Evolutionary conservation across 2,113 vertebrate species (phyloP).

Genomic region (Poecile atricapillus): DNA sequence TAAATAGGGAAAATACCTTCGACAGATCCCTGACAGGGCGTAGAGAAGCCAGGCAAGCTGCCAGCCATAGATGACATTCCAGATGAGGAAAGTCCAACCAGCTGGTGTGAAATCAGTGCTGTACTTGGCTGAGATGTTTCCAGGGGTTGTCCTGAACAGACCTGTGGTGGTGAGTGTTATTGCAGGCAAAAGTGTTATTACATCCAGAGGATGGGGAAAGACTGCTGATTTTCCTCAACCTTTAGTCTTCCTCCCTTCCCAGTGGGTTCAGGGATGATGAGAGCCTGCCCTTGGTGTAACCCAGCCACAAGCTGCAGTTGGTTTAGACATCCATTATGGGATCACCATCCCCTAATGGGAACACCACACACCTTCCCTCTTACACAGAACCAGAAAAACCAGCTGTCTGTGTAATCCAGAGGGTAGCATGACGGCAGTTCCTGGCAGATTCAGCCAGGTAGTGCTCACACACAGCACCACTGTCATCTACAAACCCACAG

Average conservation of each 20-base stretch:
- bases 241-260: neutral
- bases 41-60: constrained; percentile 61
- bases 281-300: neutral
- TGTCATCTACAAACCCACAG: neutral
- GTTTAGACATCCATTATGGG: neutral
- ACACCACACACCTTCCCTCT: neutral
- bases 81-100: constrained; percentile 62
- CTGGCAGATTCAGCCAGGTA: neutral
- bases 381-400: constrained; percentile 25
- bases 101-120: constrained; percentile 53
- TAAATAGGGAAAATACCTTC: constrained; percentile 12
- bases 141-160: constrained; percentile 60
- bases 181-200: neutral
- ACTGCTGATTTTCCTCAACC: neutral
- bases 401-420: neutral
- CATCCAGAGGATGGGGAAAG: neutral
- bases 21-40: constrained; percentile 19
- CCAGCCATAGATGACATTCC: constrained; percentile 59
- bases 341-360: neutral
- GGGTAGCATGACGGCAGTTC: neutral
- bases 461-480: neutral
- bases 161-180: constrained; percentile 3
- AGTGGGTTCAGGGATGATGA: neutral
- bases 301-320: neutral
- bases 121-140: constrained; percentile 58